Percentiles rank a stretch among this genome's conserved stretches.
These are phyloP conservation scores for Ditylenchus weischeri DNA, from an alignment of 2,888 invertebrate species.

Conservation along the genomic window DNA sequence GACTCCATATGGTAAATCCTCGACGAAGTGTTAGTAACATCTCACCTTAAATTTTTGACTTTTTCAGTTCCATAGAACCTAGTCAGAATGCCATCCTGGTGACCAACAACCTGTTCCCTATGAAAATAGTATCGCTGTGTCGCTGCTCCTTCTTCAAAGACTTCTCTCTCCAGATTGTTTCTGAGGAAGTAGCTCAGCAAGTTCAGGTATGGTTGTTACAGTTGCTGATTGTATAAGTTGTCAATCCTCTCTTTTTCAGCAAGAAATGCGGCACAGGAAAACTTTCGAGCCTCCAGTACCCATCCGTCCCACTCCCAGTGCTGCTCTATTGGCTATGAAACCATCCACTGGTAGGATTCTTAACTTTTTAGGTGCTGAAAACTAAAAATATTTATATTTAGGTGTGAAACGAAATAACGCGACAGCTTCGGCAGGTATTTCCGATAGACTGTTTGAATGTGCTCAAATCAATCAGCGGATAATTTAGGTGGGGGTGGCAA, in stretches of 20 bases:
- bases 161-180: constrained; percentile 55
- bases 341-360: constrained; percentile 38
- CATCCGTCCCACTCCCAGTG: constrained; percentile 41
- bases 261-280: constrained; percentile 49
- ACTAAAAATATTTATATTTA: not conserved
- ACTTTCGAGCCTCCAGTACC: constrained; percentile 53
- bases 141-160: constrained; percentile 55
- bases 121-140: constrained; percentile 53
- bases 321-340: constrained; percentile 56
- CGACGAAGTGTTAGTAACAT: too few relatives aligned
- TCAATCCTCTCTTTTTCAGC: constrained; percentile 25
- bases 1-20: constrained; percentile 24
- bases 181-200: constrained; percentile 54
- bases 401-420: constrained; percentile 51
- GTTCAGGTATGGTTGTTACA: constrained; percentile 39
- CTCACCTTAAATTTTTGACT: too few relatives aligned
- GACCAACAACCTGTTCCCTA: constrained; percentile 54
- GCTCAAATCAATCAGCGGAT: not conserved
- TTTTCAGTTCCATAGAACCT: constrained; percentile 42
- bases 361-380: not conserved
- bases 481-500: constrained; percentile 32
- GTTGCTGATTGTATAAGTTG: not conserved
- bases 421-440: constrained; percentile 35
- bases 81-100: constrained; percentile 55
- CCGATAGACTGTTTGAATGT: not conserved